Evolutionary conservation across 2,113 vertebrate species (phyloP).

Genomic region (Chloropsis hardwickii): DNA sequence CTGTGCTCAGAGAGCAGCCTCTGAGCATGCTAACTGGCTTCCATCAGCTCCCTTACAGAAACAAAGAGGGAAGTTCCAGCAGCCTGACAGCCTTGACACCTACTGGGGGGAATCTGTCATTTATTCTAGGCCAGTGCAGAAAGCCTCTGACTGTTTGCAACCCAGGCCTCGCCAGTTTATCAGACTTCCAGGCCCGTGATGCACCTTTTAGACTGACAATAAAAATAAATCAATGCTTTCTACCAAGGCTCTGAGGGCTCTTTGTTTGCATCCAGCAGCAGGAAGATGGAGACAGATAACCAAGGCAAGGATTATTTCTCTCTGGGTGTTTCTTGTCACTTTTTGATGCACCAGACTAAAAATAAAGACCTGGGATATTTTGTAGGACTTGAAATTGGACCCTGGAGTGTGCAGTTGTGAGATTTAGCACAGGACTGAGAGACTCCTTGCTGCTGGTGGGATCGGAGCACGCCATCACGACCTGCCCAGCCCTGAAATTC

Average conservation of each 20-base stretch:
- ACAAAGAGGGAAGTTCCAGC: background rate
- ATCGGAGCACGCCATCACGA: background rate
- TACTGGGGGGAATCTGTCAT: background rate
- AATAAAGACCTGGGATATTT: constrained; percentile 34
- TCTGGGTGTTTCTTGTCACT: background rate
- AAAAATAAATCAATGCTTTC: constrained; percentile 18
- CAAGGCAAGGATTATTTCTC: background rate
- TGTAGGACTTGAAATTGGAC: constrained; percentile 21
- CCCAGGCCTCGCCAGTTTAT: background rate
- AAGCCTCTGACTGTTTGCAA: background rate
- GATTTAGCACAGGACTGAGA: background rate
- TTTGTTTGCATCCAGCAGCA: background rate
- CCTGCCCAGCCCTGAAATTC: background rate
- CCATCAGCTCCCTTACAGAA: background rate
- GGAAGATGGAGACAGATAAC: background rate
- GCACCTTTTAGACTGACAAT: background rate
- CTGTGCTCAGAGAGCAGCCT: background rate
- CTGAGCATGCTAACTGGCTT: background rate
- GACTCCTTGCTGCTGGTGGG: background rate
- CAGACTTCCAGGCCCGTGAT: background rate
- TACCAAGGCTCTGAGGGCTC: background rate
- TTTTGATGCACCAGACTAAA: background rate
- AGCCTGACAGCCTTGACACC: background rate
- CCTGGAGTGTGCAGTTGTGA: background rate
- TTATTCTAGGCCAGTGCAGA: background rate